A percentile compares a stretch with the other conserved stretches of the same genome.
These are phyloP conservation scores for Sylvicapra grimmia DNA, from an alignment of 2,113 vertebrate species.

Conservation along the genomic window DNA sequence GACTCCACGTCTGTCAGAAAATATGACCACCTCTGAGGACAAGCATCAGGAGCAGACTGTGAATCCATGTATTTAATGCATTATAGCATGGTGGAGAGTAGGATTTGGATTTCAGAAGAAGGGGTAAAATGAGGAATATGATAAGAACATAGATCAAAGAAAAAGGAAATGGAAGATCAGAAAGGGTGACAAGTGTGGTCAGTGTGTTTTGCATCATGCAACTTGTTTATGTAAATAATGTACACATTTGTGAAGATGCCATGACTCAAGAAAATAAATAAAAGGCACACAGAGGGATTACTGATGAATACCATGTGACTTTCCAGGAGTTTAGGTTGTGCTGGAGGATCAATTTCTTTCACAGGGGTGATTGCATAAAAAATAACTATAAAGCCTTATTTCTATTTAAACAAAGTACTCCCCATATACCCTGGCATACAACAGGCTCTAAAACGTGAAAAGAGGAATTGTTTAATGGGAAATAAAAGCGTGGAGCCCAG, in stretches of 20 bases:
- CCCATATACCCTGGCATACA: not conserved
- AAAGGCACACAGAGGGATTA: slow-evolving; percentile 61
- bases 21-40: slow-evolving; percentile 79
- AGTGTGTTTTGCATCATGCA: slow-evolving; percentile 49
- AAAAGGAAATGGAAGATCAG: slow-evolving; percentile 45
- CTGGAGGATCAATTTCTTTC: slow-evolving; percentile 11
- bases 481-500: not conserved
- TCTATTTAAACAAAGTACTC: slow-evolving; percentile 37
- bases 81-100: slow-evolving; percentile 58
- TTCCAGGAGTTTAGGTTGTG: slow-evolving; percentile 52
- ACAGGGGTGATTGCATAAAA: not conserved
- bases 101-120: slow-evolving; percentile 58
- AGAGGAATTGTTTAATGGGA: not conserved
- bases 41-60: slow-evolving; percentile 54
- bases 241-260: slow-evolving; percentile 67
- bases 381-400: slow-evolving; percentile 51
- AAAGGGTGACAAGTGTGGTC: slow-evolving; percentile 39
- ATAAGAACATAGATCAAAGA: slow-evolving; percentile 47
- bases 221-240: slow-evolving; percentile 78
- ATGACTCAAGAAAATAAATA: slow-evolving; percentile 26
- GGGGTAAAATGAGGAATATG: slow-evolving; percentile 42
- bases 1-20: slow-evolving; percentile 97
- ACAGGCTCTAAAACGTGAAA: not conserved
- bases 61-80: slow-evolving; percentile 73
- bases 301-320: slow-evolving; percentile 58